Base-by-base conservation (phyloP, 1,140 invertebrate genomes). In the Delia radicum region DNA sequence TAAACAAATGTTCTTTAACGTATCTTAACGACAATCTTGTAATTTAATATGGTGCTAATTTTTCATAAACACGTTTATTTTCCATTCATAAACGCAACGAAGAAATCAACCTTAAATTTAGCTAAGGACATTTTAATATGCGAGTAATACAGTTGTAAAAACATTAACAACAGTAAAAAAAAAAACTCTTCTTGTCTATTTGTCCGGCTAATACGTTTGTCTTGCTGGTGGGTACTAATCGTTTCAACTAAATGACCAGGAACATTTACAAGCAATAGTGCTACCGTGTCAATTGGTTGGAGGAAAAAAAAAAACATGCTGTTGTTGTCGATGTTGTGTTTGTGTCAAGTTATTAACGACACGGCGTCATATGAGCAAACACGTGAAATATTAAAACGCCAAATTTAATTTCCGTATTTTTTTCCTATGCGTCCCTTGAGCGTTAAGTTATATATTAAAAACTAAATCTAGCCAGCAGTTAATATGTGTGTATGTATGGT, bases 11-110 rank as follows among this genome's bases (percentile, higher is more conserved):
- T 73, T 73, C 31, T 24, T n/a, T 31, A 7, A 7, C 24, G 26
- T 73, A 74, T 74, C 73, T 62, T 63, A 61, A 62, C 48, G 78
- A 46, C 80, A 82, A 83, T 83, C 82, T 74, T 83, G 82, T 83
- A 79, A 83, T 83, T 83, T 83, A 83, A 83, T 83, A 81, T 83
- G 82, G 82, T 83, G 82, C 82, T 83, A 83, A 83, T 83, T 83
- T 83, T 80, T 80, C 73, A 29, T 55, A 62, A 73, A 73, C 71
- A 73, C 71, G 71, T 55, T 29, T 24, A 18, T 21, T 55, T 55
- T 48, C 42, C 7, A 42, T 42, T 42, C 37, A 42, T 2, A 8
- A 3, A 3, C 12, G 12, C 12, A 42, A 42, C 6, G 4, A 42
- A 42, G n/a, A 8, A 42, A 42, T 42, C 37, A n/a, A 55, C 48